phyloP scores from a whole-genome alignment of 2,797 vertebrate species.

The Brachymystax lenok region DNA sequence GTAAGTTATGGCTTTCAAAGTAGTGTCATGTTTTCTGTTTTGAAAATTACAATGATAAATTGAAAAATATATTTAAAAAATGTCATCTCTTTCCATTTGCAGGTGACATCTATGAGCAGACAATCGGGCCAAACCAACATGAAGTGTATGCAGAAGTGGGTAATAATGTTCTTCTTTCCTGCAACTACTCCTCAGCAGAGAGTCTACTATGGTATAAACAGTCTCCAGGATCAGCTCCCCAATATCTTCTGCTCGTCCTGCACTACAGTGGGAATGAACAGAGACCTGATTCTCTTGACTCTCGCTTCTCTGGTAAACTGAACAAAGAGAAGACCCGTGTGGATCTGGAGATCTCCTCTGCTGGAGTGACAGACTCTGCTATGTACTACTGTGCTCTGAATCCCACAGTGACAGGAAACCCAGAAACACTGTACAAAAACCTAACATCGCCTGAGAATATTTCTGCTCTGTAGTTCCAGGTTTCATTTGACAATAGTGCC shows the following conservation, averaged over 20 bases:
- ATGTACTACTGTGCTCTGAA: too few species aligned
- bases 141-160: neutral
- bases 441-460: neutral
- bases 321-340: too few species aligned
- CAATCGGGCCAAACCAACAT: slow-evolving; percentile 1
- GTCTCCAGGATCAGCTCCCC: slow-evolving; percentile 3
- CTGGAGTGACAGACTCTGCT: too few species aligned
- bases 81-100: neutral
- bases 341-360: too few species aligned
- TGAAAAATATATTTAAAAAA: too few species aligned
- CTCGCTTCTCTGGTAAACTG: slow-evolving; percentile 12
- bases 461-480: too few species aligned
- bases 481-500: too few species aligned
- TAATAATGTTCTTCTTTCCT: slow-evolving; percentile 21
- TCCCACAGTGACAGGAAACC: too few species aligned
- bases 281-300: neutral
- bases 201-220: slow-evolving; percentile 1
- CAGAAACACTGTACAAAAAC: slow-evolving; percentile 2
- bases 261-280: neutral
- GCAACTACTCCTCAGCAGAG: slow-evolving; percentile 15
- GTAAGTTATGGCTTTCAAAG: too few species aligned
- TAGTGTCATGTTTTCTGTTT: too few species aligned
- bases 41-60: too few species aligned
- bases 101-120: slow-evolving; percentile 11
- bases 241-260: slow-evolving; percentile 4